Conservation (phyloP, 2,888 invertebrate species). For the Napeogenes sylphis region DNA sequence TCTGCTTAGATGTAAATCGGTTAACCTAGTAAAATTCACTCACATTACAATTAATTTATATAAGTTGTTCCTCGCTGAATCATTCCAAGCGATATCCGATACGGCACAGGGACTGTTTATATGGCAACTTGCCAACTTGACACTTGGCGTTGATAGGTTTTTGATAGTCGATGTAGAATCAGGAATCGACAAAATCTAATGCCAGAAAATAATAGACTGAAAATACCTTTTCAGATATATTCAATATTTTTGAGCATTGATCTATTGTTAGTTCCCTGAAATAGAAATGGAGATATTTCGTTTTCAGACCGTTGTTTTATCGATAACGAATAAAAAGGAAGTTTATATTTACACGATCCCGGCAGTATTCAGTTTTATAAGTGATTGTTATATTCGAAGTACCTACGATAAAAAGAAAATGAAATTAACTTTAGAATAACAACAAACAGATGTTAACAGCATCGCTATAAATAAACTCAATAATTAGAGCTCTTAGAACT, state of each 20-base stretch:
- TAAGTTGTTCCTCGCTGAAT: slow-evolving; percentile 14
- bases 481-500: slow-evolving; percentile 15
- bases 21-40: not conserved
- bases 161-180: slow-evolving; percentile 24
- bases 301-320: not conserved
- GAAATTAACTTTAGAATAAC: not conserved
- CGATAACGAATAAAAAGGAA: not conserved
- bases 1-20: not conserved
- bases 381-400: too few relatives aligned
- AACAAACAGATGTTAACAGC: too few relatives aligned
- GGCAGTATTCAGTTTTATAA: not conserved
- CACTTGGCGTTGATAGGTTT: slow-evolving; percentile 29
- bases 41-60: not conserved
- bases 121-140: slow-evolving; percentile 26
- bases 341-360: not conserved
- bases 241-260: not conserved
- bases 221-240: not conserved
- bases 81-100: slow-evolving; percentile 23
- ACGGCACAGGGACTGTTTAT: slow-evolving; percentile 17
- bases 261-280: not conserved
- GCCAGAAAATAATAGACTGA: slow-evolving; percentile 1
- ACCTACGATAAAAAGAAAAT: too few relatives aligned
- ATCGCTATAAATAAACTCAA: not conserved
- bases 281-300: not conserved
- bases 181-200: slow-evolving; percentile 22